Evolutionary conservation across 2,797 vertebrate genomes (phyloP).

Genomic region (Masticophis lateralis): DNA sequence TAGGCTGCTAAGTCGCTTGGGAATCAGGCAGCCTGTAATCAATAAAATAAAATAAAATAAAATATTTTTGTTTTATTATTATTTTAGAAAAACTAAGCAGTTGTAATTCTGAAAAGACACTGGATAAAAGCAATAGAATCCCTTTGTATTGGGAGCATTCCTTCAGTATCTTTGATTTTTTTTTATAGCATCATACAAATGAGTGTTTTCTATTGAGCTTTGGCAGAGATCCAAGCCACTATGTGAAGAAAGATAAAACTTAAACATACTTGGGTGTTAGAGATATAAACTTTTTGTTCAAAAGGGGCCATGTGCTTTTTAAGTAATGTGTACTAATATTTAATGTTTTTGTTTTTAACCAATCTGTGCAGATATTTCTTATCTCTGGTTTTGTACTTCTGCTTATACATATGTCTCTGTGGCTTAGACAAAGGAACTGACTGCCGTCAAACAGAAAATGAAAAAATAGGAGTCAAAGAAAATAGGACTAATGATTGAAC

Average conservation of each 20-base stretch:
- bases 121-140: neutral
- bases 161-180: constrained; percentile 51
- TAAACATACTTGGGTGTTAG: constrained; percentile 30
- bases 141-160: constrained; percentile 23
- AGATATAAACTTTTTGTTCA: constrained; percentile 57
- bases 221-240: constrained; percentile 57
- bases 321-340: neutral
- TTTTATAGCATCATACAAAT: constrained; percentile 58
- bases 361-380: constrained; percentile 2
- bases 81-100: neutral
- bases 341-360: neutral
- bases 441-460: neutral
- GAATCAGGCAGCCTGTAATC: neutral
- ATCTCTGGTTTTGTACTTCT: neutral
- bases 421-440: neutral
- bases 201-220: constrained; percentile 53
- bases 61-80: neutral
- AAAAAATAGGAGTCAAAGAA: neutral
- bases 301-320: neutral
- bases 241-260: constrained; percentile 40
- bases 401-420: neutral
- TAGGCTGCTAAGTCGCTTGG: neutral
- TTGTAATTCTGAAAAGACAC: neutral
- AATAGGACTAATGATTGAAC: neutral
- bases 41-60: neutral